These are phyloP conservation scores for Antennarius maculatus DNA, from an alignment of 2,797 vertebrate genomes.

Conservation along the genomic window DNA sequence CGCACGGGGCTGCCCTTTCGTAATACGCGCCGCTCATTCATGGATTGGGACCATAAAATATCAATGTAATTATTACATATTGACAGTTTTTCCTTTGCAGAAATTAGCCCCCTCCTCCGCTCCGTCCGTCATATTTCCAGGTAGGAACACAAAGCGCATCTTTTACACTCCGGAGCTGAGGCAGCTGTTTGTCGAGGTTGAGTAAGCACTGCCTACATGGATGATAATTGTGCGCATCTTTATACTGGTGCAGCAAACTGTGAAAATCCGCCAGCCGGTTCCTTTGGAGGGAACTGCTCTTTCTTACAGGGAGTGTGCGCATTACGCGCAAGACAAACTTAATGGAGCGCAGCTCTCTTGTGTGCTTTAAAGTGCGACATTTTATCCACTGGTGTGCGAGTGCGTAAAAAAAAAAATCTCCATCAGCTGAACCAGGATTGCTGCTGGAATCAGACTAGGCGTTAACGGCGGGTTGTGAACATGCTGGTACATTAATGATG, in stretches of 20 bases:
- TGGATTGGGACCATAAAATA: conserved; percentile 11
- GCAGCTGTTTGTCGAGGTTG: conserved; percentile 22
- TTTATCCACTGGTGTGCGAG: neutral
- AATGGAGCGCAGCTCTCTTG: neutral
- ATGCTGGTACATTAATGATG: no score
- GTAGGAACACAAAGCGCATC: neutral
- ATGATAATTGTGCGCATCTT: conserved; percentile 37
- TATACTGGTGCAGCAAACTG: conserved; percentile 51
- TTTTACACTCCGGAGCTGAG: neutral
- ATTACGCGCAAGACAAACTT: conserved; percentile 21
- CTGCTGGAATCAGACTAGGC: neutral
- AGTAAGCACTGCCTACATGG: conserved; percentile 23
- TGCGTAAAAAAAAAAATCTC: no score
- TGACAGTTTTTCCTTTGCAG: conserved; percentile 16
- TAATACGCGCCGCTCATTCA: neutral
- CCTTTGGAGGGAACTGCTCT: conserved; percentile 10
- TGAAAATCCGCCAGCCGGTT: conserved; percentile 30
- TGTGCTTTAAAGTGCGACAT: neutral
- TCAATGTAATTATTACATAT: conserved; percentile 22
- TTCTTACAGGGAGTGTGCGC: neutral
- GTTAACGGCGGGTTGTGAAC: no score
- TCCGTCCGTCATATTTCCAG: neutral
- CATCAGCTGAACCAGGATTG: neutral
- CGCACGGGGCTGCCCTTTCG: conserved; percentile 26
- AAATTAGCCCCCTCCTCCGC: neutral